phyloP scores from a whole-genome alignment of 1,140 invertebrate species.

The Stegodyphus mimosarum region DNA sequence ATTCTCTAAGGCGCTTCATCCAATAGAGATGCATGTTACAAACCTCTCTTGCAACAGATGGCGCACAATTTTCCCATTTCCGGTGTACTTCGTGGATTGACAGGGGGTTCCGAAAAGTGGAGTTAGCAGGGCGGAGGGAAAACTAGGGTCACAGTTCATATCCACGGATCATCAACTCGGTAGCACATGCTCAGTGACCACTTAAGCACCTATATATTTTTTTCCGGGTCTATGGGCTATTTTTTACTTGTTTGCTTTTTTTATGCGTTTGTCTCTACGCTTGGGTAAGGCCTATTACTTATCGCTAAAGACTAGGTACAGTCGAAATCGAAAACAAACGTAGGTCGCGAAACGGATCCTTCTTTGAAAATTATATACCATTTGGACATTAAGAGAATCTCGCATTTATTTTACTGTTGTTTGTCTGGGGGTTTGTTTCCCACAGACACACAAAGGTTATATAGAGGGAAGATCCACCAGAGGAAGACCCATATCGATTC shows the following conservation, averaged over 20 bases:
- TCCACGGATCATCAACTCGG: slow-evolving; percentile 45
- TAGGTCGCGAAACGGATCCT: slow-evolving; percentile 25
- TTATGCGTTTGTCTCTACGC: background rate
- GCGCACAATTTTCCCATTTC: slow-evolving; percentile 25
- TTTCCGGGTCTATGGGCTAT: background rate
- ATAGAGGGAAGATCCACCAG: no score
- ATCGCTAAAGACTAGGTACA: slow-evolving; percentile 30
- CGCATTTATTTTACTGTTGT: slow-evolving; percentile 25
- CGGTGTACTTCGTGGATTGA: background rate
- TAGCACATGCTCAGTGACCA: slow-evolving; percentile 44
- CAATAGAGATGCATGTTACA: background rate
- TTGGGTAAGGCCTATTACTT: slow-evolving; percentile 30
- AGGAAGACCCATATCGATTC: no score
- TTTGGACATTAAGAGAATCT: slow-evolving; percentile 32
- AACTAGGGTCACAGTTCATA: slow-evolving; percentile 31
- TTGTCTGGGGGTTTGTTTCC: slow-evolving; percentile 6
- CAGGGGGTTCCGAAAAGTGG: background rate
- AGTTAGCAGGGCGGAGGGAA: background rate
- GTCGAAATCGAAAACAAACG: slow-evolving; percentile 42
- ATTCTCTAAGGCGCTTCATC: no score
- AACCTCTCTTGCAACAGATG: slow-evolving; percentile 25
- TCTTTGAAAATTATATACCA: slow-evolving; percentile 19
- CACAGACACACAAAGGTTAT: background rate
- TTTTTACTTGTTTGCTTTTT: slow-evolving; percentile 8
- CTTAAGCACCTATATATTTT: slow-evolving; percentile 26